Base-by-base conservation (phyloP, 2,888 invertebrate genomes). In the Cephus nigrinus region DNA sequence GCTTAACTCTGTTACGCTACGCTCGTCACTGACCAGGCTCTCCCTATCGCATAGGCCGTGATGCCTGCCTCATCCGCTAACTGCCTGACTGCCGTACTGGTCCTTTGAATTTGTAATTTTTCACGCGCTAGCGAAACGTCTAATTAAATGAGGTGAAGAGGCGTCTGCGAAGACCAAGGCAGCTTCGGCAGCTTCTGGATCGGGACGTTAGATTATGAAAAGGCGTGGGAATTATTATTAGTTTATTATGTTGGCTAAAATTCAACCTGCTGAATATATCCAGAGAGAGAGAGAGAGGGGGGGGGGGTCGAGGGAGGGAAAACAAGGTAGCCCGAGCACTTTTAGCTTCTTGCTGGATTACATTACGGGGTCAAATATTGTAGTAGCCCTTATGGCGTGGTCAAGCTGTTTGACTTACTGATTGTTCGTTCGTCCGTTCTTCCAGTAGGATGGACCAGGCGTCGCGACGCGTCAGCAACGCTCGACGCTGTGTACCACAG, bases 321-420 rank as follows among this genome's bases (percentile, higher is more conserved):
- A 40, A 40, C 40, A 15, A 40, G 40, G 15, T 4, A 40, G 40
- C 15, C 40, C 15, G 15, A 69, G 69, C 69, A 55, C 77, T 77
- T 73, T 77, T 69, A 23, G 74, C 32, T 35, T 68, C 73, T 72
- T 40, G 68, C 79, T 74, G 81, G 80, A 86, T 85, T 87, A 82
- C 86, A 86, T 86, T 87, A 85, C 78, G 80, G 77, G 77, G 75
- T 81, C 86, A 88, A 88, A 88, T 88, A 88, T 88, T 88, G 82
- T 80, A 85, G 82, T 80, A 83, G 80, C 84, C 84, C 84, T 84
- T 81, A 74, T 32, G 36, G 74, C 76, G 80, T 75, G 85, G 81
- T 83, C 83, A 82, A 84, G 79, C 80, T 86, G 84, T 88, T 87
- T 86, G 86, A 87, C 85, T 87, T 85, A 75, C 76, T 82, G 80